Conservation (phyloP, 2,113 vertebrate genomes). For the Rhinopomastus cyanomelas region DNA sequence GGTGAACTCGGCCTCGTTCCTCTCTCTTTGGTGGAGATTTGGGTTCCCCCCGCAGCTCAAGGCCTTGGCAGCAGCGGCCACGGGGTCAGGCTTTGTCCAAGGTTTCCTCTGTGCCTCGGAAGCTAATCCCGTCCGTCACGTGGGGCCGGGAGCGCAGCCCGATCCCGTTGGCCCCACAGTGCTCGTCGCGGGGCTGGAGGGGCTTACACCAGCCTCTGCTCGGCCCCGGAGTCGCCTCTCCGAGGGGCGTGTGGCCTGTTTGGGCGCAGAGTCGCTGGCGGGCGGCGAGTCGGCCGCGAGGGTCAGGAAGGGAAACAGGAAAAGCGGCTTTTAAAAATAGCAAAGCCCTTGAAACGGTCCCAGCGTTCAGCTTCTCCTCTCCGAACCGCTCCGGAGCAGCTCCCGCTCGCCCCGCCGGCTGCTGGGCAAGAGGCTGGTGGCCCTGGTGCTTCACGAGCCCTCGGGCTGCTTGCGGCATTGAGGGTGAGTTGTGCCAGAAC, state of each 20-base stretch:
- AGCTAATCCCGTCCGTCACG: neutral
- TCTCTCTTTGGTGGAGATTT: neutral
- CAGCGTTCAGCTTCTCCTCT: neutral
- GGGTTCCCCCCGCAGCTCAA: neutral
- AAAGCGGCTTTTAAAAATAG: constrained; percentile 34
- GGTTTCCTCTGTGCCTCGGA: constrained; percentile 13
- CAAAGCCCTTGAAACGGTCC: neutral
- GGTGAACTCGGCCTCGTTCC: neutral
- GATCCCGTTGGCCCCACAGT: neutral
- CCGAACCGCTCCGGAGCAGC: neutral
- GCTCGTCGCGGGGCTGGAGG: neutral
- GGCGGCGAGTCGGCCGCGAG: neutral
- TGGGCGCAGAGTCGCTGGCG: neutral
- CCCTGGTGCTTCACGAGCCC: neutral
- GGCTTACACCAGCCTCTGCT: neutral
- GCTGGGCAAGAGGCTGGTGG: neutral
- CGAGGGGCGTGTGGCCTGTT: neutral
- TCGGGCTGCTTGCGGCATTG: neutral
- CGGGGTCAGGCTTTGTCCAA: neutral
- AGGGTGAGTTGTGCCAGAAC: neutral
- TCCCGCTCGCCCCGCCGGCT: neutral
- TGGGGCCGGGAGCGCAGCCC: neutral
- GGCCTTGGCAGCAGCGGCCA: neutral
- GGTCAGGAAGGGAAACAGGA: constrained; percentile 19
- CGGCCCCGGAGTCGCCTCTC: rapidly evolving